Base-by-base conservation (phyloP, 1,140 invertebrate genomes). In the Helicoverpa zea region DNA sequence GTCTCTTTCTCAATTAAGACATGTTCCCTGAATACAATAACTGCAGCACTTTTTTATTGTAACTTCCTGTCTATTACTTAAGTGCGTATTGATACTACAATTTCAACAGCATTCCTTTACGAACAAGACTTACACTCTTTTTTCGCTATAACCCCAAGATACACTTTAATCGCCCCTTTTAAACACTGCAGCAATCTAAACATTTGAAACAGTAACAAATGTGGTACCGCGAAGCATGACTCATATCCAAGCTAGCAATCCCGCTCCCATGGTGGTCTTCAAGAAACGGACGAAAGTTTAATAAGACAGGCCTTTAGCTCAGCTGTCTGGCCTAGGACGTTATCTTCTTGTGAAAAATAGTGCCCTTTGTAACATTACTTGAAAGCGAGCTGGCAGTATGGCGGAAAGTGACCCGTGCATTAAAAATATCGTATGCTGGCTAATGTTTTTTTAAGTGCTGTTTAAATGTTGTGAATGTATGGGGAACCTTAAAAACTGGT, bases 341-440 rank as follows among this genome's bases (percentile, higher is more conserved):
- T 94, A 94, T 94, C 92, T 88, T 80, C 35, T 30, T 49, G 84
- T 94, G 92, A 94, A 91, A 92, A 94, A 94, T 94, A 74, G 88
- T 84, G 77, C 83, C 88, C 90, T 92, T 94, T 94, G 90, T 94
- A 74, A 84, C 79, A 70, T 82, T 78, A 81, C 83, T 83, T 86
- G 79, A 86, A 87, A 84, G 86, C 79, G 61, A 70, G 30, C 64
- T 9, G 54, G 58, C 68, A 79, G 35, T 54, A 80, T 56, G 52
- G 49, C 68, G 49, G 75, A 66, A 78, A 78, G 75, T 78, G 52
- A 56, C 64, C 47, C 43, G 70, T 52, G 52, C 52, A 58, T 70
- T 79, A 47, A 79, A 79, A 79, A 56, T 77, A 58, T 75, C 14
- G 11, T 75, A 29, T 49, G n/a, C 43, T 80, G 58, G 18, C 30